Evolutionary conservation across 2,888 invertebrate species (phyloP).

Genomic region (Cantharis nigra): DNA sequence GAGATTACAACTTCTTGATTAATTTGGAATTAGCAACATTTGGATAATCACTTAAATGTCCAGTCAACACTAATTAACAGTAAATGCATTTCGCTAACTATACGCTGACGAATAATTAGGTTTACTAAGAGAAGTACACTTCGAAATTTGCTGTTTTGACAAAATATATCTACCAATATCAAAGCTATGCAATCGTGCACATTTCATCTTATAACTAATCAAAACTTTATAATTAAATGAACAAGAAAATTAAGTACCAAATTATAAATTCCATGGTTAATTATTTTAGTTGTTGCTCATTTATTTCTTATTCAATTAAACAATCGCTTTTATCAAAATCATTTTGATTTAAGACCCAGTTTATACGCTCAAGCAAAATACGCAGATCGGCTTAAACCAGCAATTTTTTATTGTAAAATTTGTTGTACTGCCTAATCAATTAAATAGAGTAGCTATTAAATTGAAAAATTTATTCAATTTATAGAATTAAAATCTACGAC

Average conservation of each 20-base stretch:
- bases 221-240: not conserved
- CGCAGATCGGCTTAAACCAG: no score
- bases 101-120: slow-evolving; percentile 7
- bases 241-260: not conserved
- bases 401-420: no score
- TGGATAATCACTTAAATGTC: slow-evolving; percentile 10
- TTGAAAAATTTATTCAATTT: no score
- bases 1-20: not conserved
- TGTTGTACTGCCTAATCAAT: no score
- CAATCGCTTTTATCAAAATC: no score
- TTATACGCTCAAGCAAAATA: no score
- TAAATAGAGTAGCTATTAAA: no score
- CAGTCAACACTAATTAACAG: slow-evolving; percentile 11
- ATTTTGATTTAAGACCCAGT: no score
- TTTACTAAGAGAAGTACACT: not conserved
- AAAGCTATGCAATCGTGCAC: not conserved
- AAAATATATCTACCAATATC: not conserved
- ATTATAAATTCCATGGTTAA: not conserved
- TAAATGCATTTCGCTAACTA: slow-evolving; percentile 5
- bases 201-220: not conserved
- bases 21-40: slow-evolving; percentile 1
- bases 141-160: not conserved
- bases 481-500: no score
- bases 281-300: not conserved
- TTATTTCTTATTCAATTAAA: not conserved